Percentiles rank a stretch among this genome's conserved stretches.
Evolutionary conservation across 2,888 invertebrate species (phyloP).

Genomic region (Acrocera orbiculus): DNA sequence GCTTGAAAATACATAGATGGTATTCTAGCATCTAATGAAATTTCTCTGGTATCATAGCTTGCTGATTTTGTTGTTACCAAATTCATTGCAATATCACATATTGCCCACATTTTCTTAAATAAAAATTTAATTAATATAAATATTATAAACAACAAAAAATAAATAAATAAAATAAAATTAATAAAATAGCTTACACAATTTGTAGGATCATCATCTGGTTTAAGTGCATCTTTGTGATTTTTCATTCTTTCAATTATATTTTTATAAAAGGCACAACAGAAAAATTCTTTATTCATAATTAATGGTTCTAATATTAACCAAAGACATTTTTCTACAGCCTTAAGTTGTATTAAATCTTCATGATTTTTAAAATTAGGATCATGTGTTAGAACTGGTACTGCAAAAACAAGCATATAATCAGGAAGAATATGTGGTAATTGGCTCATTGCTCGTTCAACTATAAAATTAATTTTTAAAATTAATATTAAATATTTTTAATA

Average conservation of each 20-base stretch:
- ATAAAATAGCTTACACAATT: slow-evolving; percentile 51
- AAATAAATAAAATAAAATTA: slow-evolving; percentile 1
- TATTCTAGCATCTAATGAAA: slow-evolving; percentile 68
- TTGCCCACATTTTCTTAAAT: slow-evolving; percentile 83
- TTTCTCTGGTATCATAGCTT: slow-evolving; percentile 78
- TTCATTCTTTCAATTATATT: slow-evolving; percentile 88
- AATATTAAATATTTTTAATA: background rate
- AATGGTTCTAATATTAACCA: slow-evolving; percentile 92
- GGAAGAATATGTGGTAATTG: slow-evolving; percentile 81
- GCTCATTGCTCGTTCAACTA: slow-evolving; percentile 49
- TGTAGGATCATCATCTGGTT: slow-evolving; percentile 61
- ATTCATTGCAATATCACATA: slow-evolving; percentile 87
- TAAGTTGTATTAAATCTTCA: slow-evolving; percentile 58
- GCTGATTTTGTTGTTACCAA: slow-evolving; percentile 74
- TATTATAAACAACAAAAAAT: slow-evolving; percentile 5
- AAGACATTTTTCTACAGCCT: slow-evolving; percentile 66
- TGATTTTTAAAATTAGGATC: slow-evolving; percentile 66
- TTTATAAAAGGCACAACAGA: slow-evolving; percentile 89
- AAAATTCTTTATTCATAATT: slow-evolving; percentile 82
- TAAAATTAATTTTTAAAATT: slow-evolving; percentile 6
- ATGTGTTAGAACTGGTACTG: slow-evolving; percentile 90
- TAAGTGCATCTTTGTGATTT: slow-evolving; percentile 75
- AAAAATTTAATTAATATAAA: slow-evolving; percentile 12
- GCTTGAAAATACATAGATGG: slow-evolving; percentile 81
- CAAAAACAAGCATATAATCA: slow-evolving; percentile 93